Conservation (phyloP, 2,888 invertebrate species). For the Ectobius pallidus region DNA sequence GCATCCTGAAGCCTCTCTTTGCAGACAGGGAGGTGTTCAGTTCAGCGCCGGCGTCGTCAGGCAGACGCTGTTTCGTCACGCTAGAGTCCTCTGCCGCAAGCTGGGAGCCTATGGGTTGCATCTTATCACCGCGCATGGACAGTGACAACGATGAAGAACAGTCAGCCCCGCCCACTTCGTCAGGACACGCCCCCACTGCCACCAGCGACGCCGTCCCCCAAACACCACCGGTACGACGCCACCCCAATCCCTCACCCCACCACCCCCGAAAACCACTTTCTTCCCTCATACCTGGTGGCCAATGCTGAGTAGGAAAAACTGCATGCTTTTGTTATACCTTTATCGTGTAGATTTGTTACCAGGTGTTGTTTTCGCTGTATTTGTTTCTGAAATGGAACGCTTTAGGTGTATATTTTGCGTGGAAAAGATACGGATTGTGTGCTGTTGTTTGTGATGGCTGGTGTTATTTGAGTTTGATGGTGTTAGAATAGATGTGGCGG, state of each 20-base stretch:
- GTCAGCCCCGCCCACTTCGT: background rate
- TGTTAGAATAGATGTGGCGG: background rate
- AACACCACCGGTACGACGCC: slow-evolving; percentile 21
- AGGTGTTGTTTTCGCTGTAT: background rate
- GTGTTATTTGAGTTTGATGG: background rate
- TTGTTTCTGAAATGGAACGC: background rate
- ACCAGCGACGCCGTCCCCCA: background rate
- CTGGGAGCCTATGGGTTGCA: slow-evolving; percentile 19
- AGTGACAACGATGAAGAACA: slow-evolving; percentile 6
- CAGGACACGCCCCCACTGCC: slow-evolving; percentile 6
- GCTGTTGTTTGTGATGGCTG: background rate
- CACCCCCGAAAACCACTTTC: background rate
- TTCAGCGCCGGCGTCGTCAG: background rate
- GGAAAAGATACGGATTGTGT: background rate
- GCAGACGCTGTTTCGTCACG: background rate
- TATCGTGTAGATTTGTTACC: background rate
- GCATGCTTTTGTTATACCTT: slow-evolving; percentile 11
- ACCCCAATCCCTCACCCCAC: background rate
- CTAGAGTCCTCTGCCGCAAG: background rate
- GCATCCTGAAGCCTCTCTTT: slow-evolving; percentile 6
- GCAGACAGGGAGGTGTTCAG: background rate
- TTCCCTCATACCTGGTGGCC: background rate
- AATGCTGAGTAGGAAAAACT: background rate
- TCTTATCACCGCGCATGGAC: slow-evolving; percentile 18
- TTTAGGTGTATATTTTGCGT: background rate